These are phyloP conservation scores for Epiblema foenella DNA, from an alignment of 2,888 invertebrate genomes.

Conservation along the genomic window DNA sequence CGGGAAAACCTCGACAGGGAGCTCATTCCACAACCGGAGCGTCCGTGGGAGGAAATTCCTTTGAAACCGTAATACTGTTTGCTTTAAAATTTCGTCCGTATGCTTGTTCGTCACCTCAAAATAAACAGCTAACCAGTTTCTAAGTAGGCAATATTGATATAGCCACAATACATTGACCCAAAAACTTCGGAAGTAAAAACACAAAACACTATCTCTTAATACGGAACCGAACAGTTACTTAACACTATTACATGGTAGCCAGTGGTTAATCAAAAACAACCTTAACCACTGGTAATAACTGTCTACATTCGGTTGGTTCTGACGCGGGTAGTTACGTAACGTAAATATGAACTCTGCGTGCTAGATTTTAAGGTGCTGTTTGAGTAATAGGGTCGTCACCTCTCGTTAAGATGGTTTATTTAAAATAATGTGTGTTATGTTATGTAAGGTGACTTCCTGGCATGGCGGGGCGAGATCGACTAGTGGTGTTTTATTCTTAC, in stretches of 20 bases:
- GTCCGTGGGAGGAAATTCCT: no score
- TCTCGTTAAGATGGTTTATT: constrained; percentile 11
- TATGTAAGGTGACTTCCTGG: constrained; percentile 9
- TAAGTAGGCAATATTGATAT: constrained; percentile 24
- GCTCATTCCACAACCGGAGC: no score
- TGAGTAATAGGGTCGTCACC: constrained; percentile 23
- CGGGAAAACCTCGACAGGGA: no score
- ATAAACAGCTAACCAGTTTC: not conserved
- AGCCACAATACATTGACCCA: constrained; percentile 11
- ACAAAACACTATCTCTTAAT: not conserved
- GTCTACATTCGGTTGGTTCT: not conserved
- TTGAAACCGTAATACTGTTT: no score
- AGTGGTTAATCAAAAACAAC: not conserved
- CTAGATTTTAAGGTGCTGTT: constrained; percentile 24
- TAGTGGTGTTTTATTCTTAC: no score
- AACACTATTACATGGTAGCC: constrained; percentile 14
- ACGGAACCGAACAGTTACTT: constrained; percentile 24
- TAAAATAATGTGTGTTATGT: constrained; percentile 5
- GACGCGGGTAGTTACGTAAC: constrained; percentile 11
- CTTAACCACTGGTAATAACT: not conserved
- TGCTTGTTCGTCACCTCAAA: not conserved
- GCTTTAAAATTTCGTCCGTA: not conserved
- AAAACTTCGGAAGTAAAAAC: constrained; percentile 29
- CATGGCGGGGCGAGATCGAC: no score
- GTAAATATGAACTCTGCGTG: constrained; percentile 27